A percentile compares a stretch with the other conserved stretches of the same genome.
phyloP scores from a whole-genome alignment of 2,797 vertebrate genomes.

The Acanthis flammea region DNA sequence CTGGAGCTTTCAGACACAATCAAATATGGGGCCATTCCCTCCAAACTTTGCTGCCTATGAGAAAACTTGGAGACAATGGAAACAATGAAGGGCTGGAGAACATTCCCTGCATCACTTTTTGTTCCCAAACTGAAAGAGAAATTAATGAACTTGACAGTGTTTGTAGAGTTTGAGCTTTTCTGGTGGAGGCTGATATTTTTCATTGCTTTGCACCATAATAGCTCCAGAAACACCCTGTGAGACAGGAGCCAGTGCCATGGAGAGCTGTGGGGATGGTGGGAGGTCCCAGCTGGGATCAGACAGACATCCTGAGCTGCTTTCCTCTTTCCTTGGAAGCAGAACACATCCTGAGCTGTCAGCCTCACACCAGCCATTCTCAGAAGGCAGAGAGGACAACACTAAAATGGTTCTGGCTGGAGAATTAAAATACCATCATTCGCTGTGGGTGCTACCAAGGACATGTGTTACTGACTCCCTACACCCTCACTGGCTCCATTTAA shows the following conservation, averaged over 20 bases:
- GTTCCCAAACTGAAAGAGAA: background rate
- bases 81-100: background rate
- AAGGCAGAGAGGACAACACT: background rate
- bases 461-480: fast-evolving
- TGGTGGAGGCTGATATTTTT: background rate
- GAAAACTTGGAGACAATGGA: background rate
- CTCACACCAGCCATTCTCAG: background rate
- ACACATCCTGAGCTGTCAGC: background rate
- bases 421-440: background rate
- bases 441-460: background rate
- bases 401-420: background rate
- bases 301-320: background rate
- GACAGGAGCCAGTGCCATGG: background rate
- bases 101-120: background rate
- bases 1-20: background rate
- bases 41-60: background rate
- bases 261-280: background rate
- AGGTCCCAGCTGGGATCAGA: background rate
- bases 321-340: background rate
- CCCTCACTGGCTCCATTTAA: background rate
- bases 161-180: background rate
- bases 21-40: background rate
- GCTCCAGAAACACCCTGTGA: background rate
- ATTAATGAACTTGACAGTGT: background rate
- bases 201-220: background rate